Conservation (phyloP, 2,888 invertebrate species). For the Eledone cirrhosa region DNA sequence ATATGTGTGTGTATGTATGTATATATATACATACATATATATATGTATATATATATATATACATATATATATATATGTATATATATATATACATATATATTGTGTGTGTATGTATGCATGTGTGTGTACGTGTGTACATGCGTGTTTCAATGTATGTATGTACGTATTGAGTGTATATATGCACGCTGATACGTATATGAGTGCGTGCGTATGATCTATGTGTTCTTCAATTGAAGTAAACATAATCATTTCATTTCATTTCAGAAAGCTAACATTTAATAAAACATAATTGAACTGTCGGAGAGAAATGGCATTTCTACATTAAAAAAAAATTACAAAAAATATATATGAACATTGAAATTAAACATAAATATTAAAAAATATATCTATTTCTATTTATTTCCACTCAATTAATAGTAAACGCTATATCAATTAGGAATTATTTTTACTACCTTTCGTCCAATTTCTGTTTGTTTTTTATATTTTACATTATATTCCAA, state of each 20-base stretch:
- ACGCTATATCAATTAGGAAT: too few species aligned
- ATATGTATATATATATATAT: neutral
- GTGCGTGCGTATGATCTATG: neutral
- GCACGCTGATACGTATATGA: neutral
- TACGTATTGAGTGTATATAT: neutral
- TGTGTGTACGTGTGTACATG: too few species aligned
- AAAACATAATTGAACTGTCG: neutral
- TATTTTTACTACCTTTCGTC: too few species aligned
- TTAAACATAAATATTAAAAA: too few species aligned
- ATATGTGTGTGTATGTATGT: neutral
- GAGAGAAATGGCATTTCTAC: neutral
- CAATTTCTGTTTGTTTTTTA: too few species aligned
- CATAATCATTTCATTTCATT: too few species aligned
- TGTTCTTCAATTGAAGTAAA: neutral
- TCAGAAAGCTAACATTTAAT: too few species aligned
- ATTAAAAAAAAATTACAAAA: neutral
- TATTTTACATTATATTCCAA: too few species aligned
- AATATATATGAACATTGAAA: too few species aligned
- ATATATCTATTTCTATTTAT: too few species aligned
- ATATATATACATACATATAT: neutral
- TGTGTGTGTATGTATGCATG: too few species aligned
- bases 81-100: slow-evolving; percentile 6
- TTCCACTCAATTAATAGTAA: too few species aligned
- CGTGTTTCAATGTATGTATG: neutral
- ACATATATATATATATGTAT: neutral